Percentiles rank a stretch among this genome's conserved stretches.
Evolutionary conservation across 2,797 vertebrate species (phyloP).

Genomic region (Champsocephalus gunnari): DNA sequence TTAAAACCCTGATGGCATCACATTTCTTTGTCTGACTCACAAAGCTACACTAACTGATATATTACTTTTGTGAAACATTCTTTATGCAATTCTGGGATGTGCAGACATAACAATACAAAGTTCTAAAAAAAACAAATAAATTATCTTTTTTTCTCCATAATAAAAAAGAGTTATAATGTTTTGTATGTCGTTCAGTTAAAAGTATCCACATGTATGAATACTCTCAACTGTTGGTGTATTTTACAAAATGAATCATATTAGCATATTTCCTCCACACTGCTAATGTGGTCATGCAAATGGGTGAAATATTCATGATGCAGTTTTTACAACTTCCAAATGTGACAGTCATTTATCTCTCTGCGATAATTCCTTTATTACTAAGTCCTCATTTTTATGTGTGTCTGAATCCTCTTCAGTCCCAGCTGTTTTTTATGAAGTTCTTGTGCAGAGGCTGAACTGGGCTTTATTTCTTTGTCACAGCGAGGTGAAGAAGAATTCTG

Average conservation of each 20-base stretch:
- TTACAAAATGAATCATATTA: background rate
- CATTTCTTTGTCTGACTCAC: too few species aligned
- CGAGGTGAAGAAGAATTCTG: conserved; percentile 37
- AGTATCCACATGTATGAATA: background rate
- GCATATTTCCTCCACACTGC: conserved; percentile 14
- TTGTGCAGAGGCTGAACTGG: conserved; percentile 3
- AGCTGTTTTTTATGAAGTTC: background rate
- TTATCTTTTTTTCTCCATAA: too few species aligned
- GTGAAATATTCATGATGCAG: conserved; percentile 9
- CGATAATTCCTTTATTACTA: too few species aligned
- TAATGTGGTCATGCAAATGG: conserved; percentile 13
- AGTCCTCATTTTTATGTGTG: background rate
- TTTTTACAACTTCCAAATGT: background rate
- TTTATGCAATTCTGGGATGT: too few species aligned
- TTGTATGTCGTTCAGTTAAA: too few species aligned
- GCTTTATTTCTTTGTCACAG: conserved; percentile 21
- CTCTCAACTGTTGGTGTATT: background rate
- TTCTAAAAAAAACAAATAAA: too few species aligned
- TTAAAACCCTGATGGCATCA: background rate
- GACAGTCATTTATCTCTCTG: too few species aligned
- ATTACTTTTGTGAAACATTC: too few species aligned
- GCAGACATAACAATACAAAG: too few species aligned
- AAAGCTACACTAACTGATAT: too few species aligned
- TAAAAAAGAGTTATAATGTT: too few species aligned
- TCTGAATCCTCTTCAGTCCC: conserved; percentile 7